Evolutionary conservation across 2,113 vertebrate species (phyloP).

Genomic region (Myrmophylax atrothorax): DNA sequence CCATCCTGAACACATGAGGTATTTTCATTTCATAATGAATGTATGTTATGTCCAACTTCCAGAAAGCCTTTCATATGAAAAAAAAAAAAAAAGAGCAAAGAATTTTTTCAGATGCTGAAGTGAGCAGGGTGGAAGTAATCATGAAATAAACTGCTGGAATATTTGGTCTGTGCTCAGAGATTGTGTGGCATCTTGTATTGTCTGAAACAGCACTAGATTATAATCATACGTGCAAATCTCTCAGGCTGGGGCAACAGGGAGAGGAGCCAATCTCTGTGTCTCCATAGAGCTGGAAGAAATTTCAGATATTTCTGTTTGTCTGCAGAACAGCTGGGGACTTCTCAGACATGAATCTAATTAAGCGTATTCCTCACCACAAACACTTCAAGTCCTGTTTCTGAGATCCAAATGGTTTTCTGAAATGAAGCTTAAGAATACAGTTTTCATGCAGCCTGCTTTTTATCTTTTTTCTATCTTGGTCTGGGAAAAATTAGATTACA

Average conservation of each 20-base stretch:
- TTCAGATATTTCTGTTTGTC: conserved; percentile 65
- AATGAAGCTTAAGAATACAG: conserved; percentile 51
- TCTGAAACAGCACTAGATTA: conserved; percentile 48
- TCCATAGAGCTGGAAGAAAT: conserved; percentile 54
- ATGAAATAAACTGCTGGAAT: background rate
- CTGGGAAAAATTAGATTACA: conserved; percentile 39
- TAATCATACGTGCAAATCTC: conserved; percentile 40
- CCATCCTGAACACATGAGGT: conserved; percentile 38
- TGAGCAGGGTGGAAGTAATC: background rate
- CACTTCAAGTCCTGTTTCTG: conserved; percentile 71
- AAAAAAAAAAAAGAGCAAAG: background rate
- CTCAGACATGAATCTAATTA: conserved; percentile 73
- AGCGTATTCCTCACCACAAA: conserved; percentile 70
- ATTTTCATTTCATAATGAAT: conserved; percentile 58
- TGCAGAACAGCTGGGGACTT: conserved; percentile 69
- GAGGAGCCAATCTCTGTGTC: conserved; percentile 9
- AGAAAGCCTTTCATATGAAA: conserved; percentile 30
- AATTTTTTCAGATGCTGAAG: conserved; percentile 19
- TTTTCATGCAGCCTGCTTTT: conserved; percentile 23
- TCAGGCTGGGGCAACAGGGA: conserved; percentile 9
- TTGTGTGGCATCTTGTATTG: background rate
- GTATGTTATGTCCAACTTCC: conserved; percentile 27
- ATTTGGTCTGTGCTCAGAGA: background rate
- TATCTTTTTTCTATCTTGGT: background rate
- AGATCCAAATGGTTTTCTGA: conserved; percentile 55